Percentiles rank a stretch among this genome's conserved stretches.
phyloP scores from a whole-genome alignment of 2,797 vertebrate genomes.

The Sebastes oblongus region DNA sequence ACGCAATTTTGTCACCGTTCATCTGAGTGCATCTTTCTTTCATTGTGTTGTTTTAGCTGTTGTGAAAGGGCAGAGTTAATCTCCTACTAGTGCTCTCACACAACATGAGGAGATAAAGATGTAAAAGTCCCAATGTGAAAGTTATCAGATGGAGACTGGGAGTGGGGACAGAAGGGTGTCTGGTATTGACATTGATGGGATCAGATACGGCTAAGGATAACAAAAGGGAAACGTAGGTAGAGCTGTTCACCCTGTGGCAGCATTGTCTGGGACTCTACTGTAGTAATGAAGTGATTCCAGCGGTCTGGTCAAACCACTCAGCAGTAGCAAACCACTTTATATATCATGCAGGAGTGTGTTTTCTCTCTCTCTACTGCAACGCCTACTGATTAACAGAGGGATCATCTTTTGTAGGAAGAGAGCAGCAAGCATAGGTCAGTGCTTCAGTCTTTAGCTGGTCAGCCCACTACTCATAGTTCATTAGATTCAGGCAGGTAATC shows the following conservation, averaged over 20 bases:
- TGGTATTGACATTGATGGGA: neutral
- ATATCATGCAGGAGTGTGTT: constrained; percentile 14
- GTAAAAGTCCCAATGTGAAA: constrained; percentile 3
- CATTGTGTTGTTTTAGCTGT: neutral
- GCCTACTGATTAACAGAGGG: constrained; percentile 9
- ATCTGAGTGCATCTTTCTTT: constrained; percentile 17
- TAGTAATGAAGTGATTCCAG: constrained; percentile 16
- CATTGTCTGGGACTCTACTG: neutral
- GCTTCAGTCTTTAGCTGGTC: constrained; percentile 50
- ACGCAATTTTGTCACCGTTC: constrained; percentile 43
- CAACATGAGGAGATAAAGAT: neutral
- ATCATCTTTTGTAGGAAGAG: constrained; percentile 7
- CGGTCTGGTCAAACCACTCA: constrained; percentile 24
- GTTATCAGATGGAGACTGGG: neutral
- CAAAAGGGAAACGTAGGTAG: neutral
- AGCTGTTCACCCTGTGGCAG: neutral
- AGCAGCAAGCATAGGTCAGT: constrained; percentile 2
- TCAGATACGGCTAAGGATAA: neutral
- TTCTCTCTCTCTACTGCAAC: neutral
- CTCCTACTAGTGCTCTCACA: neutral
- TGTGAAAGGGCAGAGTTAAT: neutral
- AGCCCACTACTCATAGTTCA: constrained; percentile 84
- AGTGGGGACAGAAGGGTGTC: neutral
- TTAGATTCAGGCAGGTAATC: constrained; percentile 86
- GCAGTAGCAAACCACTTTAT: constrained; percentile 30